Percentiles rank a stretch among this genome's conserved stretches.
Conservation (phyloP, 2,888 invertebrate genomes). For the Vesta saturnalis region DNA sequence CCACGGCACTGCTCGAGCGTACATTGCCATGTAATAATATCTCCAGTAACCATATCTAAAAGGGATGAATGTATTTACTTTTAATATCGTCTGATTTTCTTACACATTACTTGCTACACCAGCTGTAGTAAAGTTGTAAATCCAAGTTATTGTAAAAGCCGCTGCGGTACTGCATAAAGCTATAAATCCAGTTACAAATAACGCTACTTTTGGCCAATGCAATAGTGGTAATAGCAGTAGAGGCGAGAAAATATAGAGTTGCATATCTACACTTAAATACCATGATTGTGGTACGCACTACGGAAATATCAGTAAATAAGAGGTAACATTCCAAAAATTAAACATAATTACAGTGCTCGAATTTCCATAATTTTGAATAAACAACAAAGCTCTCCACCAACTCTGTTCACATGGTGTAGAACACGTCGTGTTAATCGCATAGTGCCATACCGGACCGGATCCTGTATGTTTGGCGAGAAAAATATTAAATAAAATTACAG, state of each 20-base stretch:
- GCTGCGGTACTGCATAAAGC: background rate
- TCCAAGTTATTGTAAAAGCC: slow-evolving; percentile 9
- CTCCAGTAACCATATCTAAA: background rate
- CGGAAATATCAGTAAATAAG: slow-evolving; percentile 16
- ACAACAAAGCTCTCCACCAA: slow-evolving; percentile 62
- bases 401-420: slow-evolving; percentile 51
- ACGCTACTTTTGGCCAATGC: slow-evolving; percentile 55
- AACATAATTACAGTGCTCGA: slow-evolving; percentile 47
- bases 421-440: slow-evolving; percentile 44
- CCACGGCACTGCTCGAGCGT: slow-evolving; percentile 39
- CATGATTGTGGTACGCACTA: slow-evolving; percentile 62
- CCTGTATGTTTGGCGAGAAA: slow-evolving; percentile 62
- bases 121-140: background rate
- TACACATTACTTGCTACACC: background rate
- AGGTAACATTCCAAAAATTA: background rate
- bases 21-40: slow-evolving; percentile 32
- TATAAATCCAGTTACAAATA: background rate
- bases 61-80: no score
- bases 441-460: slow-evolving; percentile 64
- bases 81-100: no score
- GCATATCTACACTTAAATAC: slow-evolving; percentile 64
- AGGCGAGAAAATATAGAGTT: slow-evolving; percentile 61
- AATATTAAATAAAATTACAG: slow-evolving; percentile 61
- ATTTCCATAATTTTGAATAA: slow-evolving; percentile 58
- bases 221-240: slow-evolving; percentile 60